Evolutionary conservation across 2,113 vertebrate species (phyloP).

Genomic region (Aplodontia rufa): DNA sequence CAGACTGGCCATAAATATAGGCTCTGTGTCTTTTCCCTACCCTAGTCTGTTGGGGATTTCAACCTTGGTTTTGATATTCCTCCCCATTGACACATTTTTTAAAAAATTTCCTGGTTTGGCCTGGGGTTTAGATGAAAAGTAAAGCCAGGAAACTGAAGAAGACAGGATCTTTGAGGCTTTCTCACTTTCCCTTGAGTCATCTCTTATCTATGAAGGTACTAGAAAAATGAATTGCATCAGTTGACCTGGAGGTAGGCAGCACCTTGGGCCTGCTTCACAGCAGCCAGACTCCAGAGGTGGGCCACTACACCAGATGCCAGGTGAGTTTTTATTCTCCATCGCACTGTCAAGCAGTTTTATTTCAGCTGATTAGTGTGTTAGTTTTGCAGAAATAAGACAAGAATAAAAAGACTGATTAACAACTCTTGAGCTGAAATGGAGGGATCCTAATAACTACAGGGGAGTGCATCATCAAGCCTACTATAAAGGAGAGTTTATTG

Average conservation of each 20-base stretch:
- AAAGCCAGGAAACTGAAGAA: background rate
- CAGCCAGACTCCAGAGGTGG: background rate
- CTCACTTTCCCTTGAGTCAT: background rate
- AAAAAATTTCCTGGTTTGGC: slow-evolving; percentile 5
- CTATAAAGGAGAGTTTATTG: background rate
- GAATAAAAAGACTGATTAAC: slow-evolving; percentile 20
- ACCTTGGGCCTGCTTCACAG: background rate
- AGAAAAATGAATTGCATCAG: background rate
- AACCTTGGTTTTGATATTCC: slow-evolving; percentile 37
- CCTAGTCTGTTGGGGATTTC: background rate
- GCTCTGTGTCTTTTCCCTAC: background rate
- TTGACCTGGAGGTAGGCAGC: background rate
- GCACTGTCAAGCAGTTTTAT: background rate
- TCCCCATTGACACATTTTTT: background rate
- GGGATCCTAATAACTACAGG: background rate
- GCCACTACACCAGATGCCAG: background rate
- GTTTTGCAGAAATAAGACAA: slow-evolving; percentile 10
- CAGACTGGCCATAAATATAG: background rate
- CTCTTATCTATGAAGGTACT: background rate
- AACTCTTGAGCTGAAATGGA: background rate
- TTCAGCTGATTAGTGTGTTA: background rate
- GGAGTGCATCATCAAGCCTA: background rate
- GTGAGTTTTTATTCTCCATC: background rate
- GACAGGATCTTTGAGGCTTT: background rate
- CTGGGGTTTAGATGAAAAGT: background rate